A percentile compares a stretch with the other conserved stretches of the same genome.
phyloP scores from a whole-genome alignment of 2,888 invertebrate species.

The Oeneis ivallda region DNA sequence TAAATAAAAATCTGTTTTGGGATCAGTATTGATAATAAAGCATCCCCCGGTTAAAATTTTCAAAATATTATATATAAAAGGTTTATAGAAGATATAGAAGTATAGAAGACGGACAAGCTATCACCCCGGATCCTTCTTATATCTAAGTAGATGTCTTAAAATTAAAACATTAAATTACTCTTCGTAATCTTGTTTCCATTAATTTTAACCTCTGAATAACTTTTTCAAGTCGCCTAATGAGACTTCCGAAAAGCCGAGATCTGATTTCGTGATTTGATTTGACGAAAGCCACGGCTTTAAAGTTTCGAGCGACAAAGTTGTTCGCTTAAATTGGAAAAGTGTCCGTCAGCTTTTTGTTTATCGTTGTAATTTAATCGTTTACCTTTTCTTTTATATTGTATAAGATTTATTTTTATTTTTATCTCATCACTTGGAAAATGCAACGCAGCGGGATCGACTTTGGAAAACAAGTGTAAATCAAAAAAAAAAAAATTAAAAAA shows the following conservation, averaged over 20 bases:
- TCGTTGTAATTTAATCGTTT: slow-evolving; percentile 13
- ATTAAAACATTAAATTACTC: background rate
- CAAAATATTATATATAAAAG: no score
- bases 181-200: background rate
- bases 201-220: slow-evolving; percentile 10
- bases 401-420: background rate
- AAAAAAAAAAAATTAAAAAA: no score
- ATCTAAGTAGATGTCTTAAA: background rate
- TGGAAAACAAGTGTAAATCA: no score
- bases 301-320: slow-evolving; percentile 6
- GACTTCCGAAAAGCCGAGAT: background rate
- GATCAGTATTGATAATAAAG: no score
- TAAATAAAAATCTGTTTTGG: no score
- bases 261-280: slow-evolving; percentile 17
- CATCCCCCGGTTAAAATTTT: no score
- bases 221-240: background rate
- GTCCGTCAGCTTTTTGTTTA: slow-evolving; percentile 14
- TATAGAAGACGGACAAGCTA: no score
- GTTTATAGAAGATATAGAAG: no score
- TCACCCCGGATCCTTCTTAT: background rate
- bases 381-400: background rate
- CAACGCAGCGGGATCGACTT: no score
- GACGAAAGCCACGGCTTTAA: slow-evolving; percentile 4
- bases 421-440: background rate
- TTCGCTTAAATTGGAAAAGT: slow-evolving; percentile 13